phyloP scores from a whole-genome alignment of 1,140 invertebrate genomes.

The Zaprionus inermis region DNA sequence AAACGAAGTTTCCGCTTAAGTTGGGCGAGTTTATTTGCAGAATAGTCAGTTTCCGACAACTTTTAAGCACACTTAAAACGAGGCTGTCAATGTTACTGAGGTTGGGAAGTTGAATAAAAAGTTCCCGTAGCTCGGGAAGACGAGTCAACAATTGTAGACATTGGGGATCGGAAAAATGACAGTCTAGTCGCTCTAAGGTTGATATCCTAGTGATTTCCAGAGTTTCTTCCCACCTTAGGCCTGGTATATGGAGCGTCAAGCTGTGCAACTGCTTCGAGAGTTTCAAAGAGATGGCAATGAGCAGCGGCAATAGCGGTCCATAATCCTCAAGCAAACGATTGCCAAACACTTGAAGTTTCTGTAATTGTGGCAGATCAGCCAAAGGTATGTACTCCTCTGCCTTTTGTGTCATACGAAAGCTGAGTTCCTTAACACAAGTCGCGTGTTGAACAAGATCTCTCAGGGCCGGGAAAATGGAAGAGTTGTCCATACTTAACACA shows the following conservation, averaged over 20 bases:
- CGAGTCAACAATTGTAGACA: slow-evolving; percentile 16
- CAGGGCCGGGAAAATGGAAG: slow-evolving; percentile 4
- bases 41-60: slow-evolving; percentile 17
- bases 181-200: slow-evolving; percentile 9
- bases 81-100: neutral
- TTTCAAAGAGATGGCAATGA: slow-evolving; percentile 6
- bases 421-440: slow-evolving; percentile 16
- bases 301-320: slow-evolving; percentile 10
- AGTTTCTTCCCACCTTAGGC: slow-evolving; percentile 17
- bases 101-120: slow-evolving; percentile 1
- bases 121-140: neutral
- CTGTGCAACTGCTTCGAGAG: slow-evolving; percentile 5
- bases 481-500: slow-evolving; percentile 6
- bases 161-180: slow-evolving; percentile 2
- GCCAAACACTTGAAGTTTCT: slow-evolving; percentile 11
- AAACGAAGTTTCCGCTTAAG: slow-evolving; percentile 2
- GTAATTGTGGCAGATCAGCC: slow-evolving; percentile 7
- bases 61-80: slow-evolving; percentile 5
- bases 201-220: slow-evolving; percentile 10
- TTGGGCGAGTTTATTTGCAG: slow-evolving; percentile 11
- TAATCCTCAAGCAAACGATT: neutral
- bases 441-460: slow-evolving; percentile 13
- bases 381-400: slow-evolving; percentile 22
- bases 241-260: slow-evolving; percentile 3
- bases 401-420: slow-evolving; percentile 9